Evolutionary conservation across 2,113 vertebrate genomes (phyloP).

Genomic region (Pristiophorus japonicus): DNA sequence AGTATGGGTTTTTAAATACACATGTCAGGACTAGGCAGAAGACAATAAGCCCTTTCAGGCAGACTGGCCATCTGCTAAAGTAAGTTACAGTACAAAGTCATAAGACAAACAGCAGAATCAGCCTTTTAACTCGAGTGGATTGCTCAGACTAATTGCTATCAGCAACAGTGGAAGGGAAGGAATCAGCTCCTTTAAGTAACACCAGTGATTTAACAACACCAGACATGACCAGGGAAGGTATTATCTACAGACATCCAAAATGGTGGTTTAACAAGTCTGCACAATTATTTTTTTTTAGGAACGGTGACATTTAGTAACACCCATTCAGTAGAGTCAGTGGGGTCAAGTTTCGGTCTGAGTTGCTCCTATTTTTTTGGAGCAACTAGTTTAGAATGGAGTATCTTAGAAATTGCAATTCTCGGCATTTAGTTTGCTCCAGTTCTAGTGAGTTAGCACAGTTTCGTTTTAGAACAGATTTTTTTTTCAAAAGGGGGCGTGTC

Average conservation of each 20-base stretch:
- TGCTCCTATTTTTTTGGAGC: no score
- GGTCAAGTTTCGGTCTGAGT: no score
- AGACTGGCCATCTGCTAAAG: slow-evolving; percentile 2
- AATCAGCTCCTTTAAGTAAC: background rate
- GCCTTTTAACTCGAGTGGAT: background rate
- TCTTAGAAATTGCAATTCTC: no score
- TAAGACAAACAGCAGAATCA: background rate
- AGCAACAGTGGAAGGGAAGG: background rate
- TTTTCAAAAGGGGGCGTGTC: no score
- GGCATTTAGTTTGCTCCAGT: no score
- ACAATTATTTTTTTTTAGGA: background rate
- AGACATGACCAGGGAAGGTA: background rate
- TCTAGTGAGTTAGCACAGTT: no score
- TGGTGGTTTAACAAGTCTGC: background rate
- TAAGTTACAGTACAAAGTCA: slow-evolving; percentile 5
- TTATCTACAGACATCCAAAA: background rate
- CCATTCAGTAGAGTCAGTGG: background rate
- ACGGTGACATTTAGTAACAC: slow-evolving; percentile 2
- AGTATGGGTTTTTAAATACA: background rate
- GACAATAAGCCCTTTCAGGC: slow-evolving; percentile 23
- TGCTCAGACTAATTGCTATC: background rate
- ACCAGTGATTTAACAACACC: background rate
- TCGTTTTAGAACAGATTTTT: no score
- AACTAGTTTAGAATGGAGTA: no score
- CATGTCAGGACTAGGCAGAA: background rate